phyloP scores from a whole-genome alignment of 2,888 invertebrate species.

The Troilus luridus region DNA sequence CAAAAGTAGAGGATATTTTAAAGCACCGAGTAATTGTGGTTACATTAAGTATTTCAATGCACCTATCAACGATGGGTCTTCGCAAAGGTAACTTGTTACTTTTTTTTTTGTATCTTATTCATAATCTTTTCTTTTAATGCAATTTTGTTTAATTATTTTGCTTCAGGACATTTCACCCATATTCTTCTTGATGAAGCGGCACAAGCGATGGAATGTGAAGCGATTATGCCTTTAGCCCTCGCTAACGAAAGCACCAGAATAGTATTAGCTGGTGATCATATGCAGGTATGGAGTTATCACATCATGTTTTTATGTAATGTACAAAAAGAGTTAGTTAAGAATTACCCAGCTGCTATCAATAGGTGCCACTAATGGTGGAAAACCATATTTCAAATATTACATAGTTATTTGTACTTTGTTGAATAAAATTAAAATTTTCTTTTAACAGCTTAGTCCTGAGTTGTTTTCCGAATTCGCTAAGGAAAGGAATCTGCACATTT shows the following conservation, averaged over 20 bases:
- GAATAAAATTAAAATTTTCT: background rate
- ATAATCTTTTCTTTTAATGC: slow-evolving; percentile 47
- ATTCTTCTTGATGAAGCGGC: slow-evolving; percentile 90
- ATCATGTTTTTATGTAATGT: background rate
- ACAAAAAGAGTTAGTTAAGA: no score
- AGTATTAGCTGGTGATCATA: slow-evolving; percentile 88
- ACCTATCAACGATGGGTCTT: slow-evolving; percentile 78
- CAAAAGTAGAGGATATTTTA: slow-evolving; percentile 80
- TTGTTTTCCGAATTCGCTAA: slow-evolving; percentile 82
- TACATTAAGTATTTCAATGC: slow-evolving; percentile 84
- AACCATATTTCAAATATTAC: background rate
- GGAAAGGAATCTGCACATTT: slow-evolving; percentile 80
- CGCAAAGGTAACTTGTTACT: slow-evolving; percentile 72
- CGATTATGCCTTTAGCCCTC: slow-evolving; percentile 83
- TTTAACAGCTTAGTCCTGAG: slow-evolving; percentile 82
- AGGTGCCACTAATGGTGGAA: no score
- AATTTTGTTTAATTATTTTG: no score
- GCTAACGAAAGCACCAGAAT: slow-evolving; percentile 81
- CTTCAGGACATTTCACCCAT: slow-evolving; percentile 78
- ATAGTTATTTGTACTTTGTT: background rate
- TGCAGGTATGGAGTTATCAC: slow-evolving; percentile 71
- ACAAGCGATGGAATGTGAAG: slow-evolving; percentile 89
- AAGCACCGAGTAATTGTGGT: slow-evolving; percentile 82
- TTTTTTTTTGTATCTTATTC: background rate
- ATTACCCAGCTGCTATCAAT: no score